Evolutionary conservation across 2,888 invertebrate genomes (phyloP), one percentile per base, ranked within the genome.

Genomic region (Germaria angustata): DNA sequence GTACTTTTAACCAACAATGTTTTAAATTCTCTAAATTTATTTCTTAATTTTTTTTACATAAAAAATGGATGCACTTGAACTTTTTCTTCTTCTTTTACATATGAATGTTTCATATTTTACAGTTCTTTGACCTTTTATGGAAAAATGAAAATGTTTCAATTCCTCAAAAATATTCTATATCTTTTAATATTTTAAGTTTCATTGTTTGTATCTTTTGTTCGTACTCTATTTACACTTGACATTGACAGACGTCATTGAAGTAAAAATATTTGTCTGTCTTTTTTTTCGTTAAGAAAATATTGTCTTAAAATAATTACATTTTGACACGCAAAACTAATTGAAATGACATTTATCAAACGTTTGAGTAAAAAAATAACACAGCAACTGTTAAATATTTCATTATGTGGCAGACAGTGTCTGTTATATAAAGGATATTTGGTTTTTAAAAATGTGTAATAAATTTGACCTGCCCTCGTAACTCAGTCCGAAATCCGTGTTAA

Each of bases 221-320:
- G 5, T 34, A 49, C 9, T 68, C 28, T n/a, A 49, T 66, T 77
- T 44, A 51, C 51, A 77, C 76, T 77, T 77, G 68, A 69, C 59
- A 77, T 68, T 77, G 76, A 55, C 44, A 61, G 34, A 61, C 51
- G 34, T 44, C 55, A 44, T 53, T 63, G 44, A 49, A 49, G 49
- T 20, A 44, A n/a, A n/a, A n/a, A n/a, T n/a, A n/a, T n/a, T n/a
- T 11, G 34, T 17, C 3, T 57, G 41, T 28, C 39, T 59, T 20
- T 8, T n/a, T 36, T 44, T 44, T 9, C 20, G 32, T 55, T 9
- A 9, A 13, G 8, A 15, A 28, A 11, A 28, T 17, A 24, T 9
- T 17, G 15, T 13, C 5, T 17, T 49, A 53, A 32, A 39, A 24
- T 20, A 36, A 76, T 28, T 59, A 68, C 41, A 66, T 59, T 57